phyloP scores from a whole-genome alignment of 2,888 invertebrate species.

The Lysandra bellargus region DNA sequence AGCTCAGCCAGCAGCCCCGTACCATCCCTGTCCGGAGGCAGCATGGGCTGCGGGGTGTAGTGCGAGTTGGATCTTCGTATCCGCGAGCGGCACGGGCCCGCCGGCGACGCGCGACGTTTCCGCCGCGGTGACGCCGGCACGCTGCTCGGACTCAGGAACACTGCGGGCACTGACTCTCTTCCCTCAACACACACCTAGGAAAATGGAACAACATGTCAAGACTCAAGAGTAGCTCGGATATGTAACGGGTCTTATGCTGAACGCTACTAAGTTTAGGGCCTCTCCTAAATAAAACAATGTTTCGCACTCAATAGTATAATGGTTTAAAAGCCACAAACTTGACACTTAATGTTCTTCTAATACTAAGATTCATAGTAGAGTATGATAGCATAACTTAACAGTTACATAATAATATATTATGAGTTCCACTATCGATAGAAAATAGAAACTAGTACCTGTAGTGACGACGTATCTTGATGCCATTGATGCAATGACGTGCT shows the following conservation, averaged over 20 bases:
- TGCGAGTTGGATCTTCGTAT: conserved; percentile 75
- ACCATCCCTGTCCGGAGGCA: conserved; percentile 94
- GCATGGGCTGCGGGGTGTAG: conserved; percentile 96
- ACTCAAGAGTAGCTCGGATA: background rate
- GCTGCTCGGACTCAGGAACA: conserved; percentile 88
- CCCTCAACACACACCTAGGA: conserved; percentile 78
- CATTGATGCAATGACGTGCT: conserved; percentile 61
- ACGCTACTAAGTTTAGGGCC: no score
- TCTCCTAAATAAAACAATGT: no score
- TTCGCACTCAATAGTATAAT: no score
- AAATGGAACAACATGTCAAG: conserved; percentile 29
- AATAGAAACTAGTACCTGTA: conserved; percentile 56
- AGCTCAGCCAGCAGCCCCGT: conserved; percentile 88
- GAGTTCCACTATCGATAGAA: background rate
- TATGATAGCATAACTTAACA: no score
- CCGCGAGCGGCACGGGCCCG: conserved; percentile 77
- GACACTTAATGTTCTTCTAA: no score
- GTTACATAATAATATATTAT: no score
- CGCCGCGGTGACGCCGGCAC: conserved; percentile 84
- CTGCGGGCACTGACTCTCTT: conserved; percentile 85
- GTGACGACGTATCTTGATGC: conserved; percentile 64
- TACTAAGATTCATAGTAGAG: no score
- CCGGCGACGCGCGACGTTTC: conserved; percentile 83
- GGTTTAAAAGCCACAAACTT: no score
- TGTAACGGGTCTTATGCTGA: no score